A percentile compares a stretch with the other conserved stretches of the same genome.
Evolutionary conservation across 2,113 vertebrate species (phyloP).

Genomic region (Henicopernis longicauda): DNA sequence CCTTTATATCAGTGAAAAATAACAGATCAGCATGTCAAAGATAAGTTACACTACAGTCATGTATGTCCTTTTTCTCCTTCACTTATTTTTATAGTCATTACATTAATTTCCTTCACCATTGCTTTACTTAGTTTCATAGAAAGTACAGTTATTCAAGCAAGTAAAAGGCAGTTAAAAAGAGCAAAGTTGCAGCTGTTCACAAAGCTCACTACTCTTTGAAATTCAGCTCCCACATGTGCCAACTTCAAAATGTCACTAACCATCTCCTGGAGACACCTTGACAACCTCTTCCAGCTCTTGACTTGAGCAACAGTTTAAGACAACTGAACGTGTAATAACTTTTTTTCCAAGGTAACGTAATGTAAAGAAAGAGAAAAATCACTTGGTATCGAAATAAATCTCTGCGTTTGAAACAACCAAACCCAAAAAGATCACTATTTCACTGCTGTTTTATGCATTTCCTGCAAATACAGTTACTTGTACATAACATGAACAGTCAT

Average conservation of each 20-base stretch:
- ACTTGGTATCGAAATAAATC: background rate
- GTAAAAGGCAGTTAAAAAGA: background rate
- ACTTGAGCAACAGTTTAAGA: background rate
- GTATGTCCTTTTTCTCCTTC: slow-evolving; percentile 19
- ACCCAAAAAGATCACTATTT: background rate
- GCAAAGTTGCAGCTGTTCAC: background rate
- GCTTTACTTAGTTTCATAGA: background rate
- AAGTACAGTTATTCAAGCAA: background rate
- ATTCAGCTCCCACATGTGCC: background rate
- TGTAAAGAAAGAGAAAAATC: background rate
- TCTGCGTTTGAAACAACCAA: background rate
- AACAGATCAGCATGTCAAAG: background rate
- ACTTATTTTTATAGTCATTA: background rate
- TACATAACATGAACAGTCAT: background rate
- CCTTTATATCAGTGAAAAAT: slow-evolving; percentile 14
- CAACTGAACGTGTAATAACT: background rate
- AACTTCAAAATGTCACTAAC: background rate
- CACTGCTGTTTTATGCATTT: background rate
- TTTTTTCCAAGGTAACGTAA: background rate
- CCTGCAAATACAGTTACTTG: background rate
- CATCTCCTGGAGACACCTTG: background rate
- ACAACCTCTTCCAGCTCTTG: background rate
- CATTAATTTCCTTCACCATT: background rate
- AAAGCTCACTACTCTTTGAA: background rate
- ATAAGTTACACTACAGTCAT: background rate